Evolutionary conservation across 2,888 invertebrate genomes (phyloP), one percentile per base, ranked within the genome.

Genomic region (Hirtodrosophila cameraria): DNA sequence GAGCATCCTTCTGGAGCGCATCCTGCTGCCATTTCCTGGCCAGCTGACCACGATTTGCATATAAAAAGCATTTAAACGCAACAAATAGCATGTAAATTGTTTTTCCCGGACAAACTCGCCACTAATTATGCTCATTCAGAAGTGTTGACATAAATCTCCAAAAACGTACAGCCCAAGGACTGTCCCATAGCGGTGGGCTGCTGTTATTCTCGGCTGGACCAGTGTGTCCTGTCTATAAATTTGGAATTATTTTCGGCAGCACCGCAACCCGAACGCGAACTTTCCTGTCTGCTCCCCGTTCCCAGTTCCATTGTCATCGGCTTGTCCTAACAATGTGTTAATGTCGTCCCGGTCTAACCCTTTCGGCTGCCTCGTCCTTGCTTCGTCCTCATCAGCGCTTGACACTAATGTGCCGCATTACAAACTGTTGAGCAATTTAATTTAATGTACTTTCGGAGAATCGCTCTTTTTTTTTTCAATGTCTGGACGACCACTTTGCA

Each of bases 371-470:
- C 27, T 55, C 43, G 50, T 62, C 28, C 67, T 60, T 20, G 36
- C 35, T 42, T 54, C 30, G 61, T 70, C 62, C 64, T 68, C 76
- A 68, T 76, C 85, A 82, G 49, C 58, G 80, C 81, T 80, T 88
- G 87, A 87, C 88, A 82, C 82, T 88, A 88, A 88, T 88, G 89
- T 85, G 78, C 88, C 86, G 88, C 88, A 88, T 89, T 88, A 88
- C 88, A 89, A 89, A 89, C 88, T 89, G 88, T 88, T 87, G 87
- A 89, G 87, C 87, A 88, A 88, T 89, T 89, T 88, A 87, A 88
- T 87, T 89, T 89, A 88, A 89, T 88, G 87, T 73, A 57, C 35
- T 62, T 54, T 70, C 65, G 33, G 27, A 35, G 33, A 20, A 43
- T 55, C 31, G 33, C 31, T 23, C 49, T 36, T 39, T 57, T 46